A percentile compares a stretch with the other conserved stretches of the same genome.
Evolutionary conservation across 2,797 vertebrate genomes (phyloP).

Genomic region (Mormyrus hasselquistii): DNA sequence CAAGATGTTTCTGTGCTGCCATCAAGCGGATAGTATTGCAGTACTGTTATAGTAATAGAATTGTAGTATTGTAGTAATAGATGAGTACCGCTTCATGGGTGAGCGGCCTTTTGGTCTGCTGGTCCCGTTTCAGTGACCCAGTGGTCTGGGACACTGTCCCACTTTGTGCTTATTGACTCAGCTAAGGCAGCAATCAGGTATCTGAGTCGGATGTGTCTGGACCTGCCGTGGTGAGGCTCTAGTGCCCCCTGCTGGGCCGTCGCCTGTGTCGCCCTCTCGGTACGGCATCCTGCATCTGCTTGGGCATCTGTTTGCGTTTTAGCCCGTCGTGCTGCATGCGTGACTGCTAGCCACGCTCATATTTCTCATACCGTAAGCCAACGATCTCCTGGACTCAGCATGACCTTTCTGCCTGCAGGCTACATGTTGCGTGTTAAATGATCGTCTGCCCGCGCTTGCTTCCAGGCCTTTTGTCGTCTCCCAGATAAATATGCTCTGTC

Average conservation of each 20-base stretch:
- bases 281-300: not conserved
- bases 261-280: not conserved
- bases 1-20: not conserved
- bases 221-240: not conserved
- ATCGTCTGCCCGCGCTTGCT: not conserved
- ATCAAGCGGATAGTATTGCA: not conserved
- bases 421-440: not conserved
- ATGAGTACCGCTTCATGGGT: not conserved
- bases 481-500: not conserved
- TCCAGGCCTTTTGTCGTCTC: not conserved
- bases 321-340: not conserved
- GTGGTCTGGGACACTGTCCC: not conserved
- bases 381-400: not conserved
- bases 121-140: not conserved
- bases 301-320: not conserved
- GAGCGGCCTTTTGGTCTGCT: not conserved
- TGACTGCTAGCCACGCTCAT: not conserved
- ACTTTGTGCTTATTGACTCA: not conserved
- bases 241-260: not conserved
- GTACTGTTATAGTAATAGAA: not conserved
- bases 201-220: not conserved
- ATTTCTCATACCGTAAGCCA: not conserved
- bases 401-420: not conserved
- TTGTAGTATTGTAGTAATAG: not conserved
- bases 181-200: not conserved